Evolutionary conservation across 2,797 vertebrate species (phyloP).

Genomic region (Pelochelys cantorii): DNA sequence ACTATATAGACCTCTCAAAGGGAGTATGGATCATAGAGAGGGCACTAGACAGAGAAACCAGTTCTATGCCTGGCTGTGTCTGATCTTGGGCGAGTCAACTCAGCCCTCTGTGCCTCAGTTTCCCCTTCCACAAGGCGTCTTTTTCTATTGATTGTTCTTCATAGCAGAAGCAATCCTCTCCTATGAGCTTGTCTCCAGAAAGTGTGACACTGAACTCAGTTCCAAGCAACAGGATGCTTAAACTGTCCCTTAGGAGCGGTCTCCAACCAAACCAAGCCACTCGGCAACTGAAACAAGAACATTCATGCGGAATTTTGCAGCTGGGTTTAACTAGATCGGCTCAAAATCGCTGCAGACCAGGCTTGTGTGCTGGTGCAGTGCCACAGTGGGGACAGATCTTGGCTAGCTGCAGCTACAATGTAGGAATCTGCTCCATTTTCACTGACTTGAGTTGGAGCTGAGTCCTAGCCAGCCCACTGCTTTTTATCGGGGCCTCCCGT

Average conservation of each 20-base stretch:
- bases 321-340: neutral
- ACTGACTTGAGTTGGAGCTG: neutral
- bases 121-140: neutral
- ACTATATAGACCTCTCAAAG: neutral
- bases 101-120: neutral
- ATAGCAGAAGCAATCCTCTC: neutral
- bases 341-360: neutral
- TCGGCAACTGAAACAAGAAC: fast-evolving
- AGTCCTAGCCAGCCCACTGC: neutral
- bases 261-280: fast-evolving
- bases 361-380: neutral
- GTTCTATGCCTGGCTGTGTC: neutral
- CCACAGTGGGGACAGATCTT: neutral
- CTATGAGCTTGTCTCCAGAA: neutral
- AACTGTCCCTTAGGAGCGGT: fast-evolving
- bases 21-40: neutral
- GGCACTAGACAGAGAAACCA: neutral
- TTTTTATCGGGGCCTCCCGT: fast-evolving
- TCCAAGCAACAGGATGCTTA: neutral
- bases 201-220: neutral
- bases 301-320: fast-evolving
- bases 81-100: neutral
- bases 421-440: neutral
- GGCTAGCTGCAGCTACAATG: neutral
- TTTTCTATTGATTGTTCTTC: neutral